These are phyloP conservation scores for Brachionichthys hirsutus DNA, from an alignment of 2,113 vertebrate species.

Conservation along the genomic window DNA sequence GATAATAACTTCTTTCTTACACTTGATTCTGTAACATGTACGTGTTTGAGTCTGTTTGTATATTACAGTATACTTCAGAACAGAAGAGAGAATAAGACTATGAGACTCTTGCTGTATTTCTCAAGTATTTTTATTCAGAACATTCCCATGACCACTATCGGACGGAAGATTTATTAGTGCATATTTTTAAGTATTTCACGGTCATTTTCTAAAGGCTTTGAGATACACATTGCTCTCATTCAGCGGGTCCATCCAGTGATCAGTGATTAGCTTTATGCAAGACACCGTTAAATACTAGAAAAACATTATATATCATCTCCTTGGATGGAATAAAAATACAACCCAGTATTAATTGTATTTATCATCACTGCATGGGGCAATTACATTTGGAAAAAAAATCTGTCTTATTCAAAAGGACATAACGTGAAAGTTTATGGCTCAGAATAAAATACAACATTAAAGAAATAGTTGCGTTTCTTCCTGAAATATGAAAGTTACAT, in stretches of 20 bases:
- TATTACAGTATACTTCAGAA: background rate
- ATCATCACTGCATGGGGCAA: constrained; percentile 24
- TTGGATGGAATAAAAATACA: constrained; percentile 31
- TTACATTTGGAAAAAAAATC: background rate
- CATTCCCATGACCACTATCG: constrained; percentile 50
- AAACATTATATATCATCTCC: constrained; percentile 28
- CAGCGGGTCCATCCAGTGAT: constrained; percentile 18
- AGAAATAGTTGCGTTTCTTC: constrained; percentile 37
- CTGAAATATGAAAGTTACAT: constrained; percentile 56
- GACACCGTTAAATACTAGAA: constrained; percentile 25
- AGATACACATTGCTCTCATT: constrained; percentile 53
- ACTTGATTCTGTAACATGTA: background rate
- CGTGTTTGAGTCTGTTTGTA: background rate
- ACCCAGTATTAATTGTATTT: constrained; percentile 8
- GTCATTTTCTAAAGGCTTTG: constrained; percentile 28
- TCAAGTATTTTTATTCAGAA: constrained; percentile 66
- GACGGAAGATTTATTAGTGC: constrained; percentile 70
- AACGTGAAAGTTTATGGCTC: constrained; percentile 60
- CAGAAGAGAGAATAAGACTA: background rate
- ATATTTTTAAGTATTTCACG: constrained; percentile 48
- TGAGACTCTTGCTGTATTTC: constrained; percentile 12
- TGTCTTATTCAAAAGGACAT: constrained; percentile 38
- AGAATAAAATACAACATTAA: constrained; percentile 52
- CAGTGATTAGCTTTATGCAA: constrained; percentile 37
- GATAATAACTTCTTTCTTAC: background rate